Percentiles rank a stretch among this genome's conserved stretches.
These are phyloP conservation scores for Anguilla anguilla DNA, from an alignment of 2,797 vertebrate genomes.

Conservation along the genomic window DNA sequence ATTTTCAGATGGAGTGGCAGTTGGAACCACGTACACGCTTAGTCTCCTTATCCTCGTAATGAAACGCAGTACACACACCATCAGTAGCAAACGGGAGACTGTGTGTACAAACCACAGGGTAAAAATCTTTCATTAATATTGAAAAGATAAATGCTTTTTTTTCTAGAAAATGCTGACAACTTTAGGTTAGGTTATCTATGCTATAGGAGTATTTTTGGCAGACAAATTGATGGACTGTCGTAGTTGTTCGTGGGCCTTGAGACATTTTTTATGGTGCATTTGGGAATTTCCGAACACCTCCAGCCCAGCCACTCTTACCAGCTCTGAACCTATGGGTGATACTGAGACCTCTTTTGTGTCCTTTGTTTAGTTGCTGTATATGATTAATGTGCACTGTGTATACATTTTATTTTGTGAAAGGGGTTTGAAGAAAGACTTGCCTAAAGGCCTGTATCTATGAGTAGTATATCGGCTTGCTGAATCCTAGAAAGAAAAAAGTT, in stretches of 20 bases:
- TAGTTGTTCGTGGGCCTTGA: neutral
- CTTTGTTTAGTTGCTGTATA: neutral
- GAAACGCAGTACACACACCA: neutral
- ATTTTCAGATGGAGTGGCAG: neutral
- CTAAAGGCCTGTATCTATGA: neutral
- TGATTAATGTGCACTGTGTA: neutral
- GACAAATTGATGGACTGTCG: neutral
- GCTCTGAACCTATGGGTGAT: neutral
- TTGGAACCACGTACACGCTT: neutral
- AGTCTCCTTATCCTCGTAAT: neutral
- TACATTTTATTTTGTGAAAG: neutral
- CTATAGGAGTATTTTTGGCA: neutral
- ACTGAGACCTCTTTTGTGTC: neutral
- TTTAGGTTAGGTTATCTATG: neutral
- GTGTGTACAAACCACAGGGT: neutral
- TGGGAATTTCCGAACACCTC: neutral
- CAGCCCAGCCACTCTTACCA: neutral
- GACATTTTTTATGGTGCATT: neutral
- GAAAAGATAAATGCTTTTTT: neutral
- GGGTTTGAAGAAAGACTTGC: neutral
- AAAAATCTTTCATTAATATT: neutral
- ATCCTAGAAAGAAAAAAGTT: neutral
- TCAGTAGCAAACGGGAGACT: neutral
- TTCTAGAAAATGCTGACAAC: neutral
- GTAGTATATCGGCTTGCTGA: neutral